Evolutionary conservation across 1,140 invertebrate species (phyloP), one percentile per base, ranked within the genome.

Genomic region (Neodiprion pinetum): DNA sequence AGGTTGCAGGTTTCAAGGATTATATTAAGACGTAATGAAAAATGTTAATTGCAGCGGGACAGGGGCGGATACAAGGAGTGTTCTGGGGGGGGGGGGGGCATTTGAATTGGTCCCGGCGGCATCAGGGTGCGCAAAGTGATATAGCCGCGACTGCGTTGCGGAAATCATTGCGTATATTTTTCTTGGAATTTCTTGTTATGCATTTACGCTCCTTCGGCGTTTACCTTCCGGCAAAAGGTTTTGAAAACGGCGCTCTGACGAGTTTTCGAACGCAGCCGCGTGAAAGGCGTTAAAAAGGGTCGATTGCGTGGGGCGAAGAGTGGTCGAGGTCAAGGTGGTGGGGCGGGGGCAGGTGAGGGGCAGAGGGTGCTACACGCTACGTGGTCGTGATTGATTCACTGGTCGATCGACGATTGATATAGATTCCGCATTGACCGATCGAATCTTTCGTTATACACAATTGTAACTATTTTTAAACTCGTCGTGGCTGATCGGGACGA

Each of bases 91-190:
- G 4, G 48, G 47, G 74, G 74, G 67, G 75, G 76, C 72, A 74
- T 72, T 78, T 77, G 79, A 82, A 82, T 85, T 85, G 82, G 82
- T 85, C 83, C 82, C 83, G 81, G 79, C 75, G 82, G 79, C 81
- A 80, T 84, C 76, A 80, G 75, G 78, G 80, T 80, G 80, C 67
- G 80, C 72, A 71, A 74, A 69, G 40, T 69, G 11, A 69, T 23
- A 69, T 69, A 69, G 7, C 17, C 17, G 17, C 40, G 11, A 9
- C 67, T 23, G 17, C 40, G 67, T 69, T 69, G 10, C 67, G 7
- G 9, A 69, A 7, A 69, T 21, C 17, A 66, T 72, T 65, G 21
- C 23, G 48, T 67, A 61, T 23, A 48, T 67, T 66, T 74, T 71
- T 53, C 53, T 74, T 74, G n/a, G 7, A 70, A 17, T 14, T 28